A percentile compares a stretch with the other conserved stretches of the same genome.
phyloP scores from a whole-genome alignment of 2,113 vertebrate species.

The Campylorhamphus procurvoides region DNA sequence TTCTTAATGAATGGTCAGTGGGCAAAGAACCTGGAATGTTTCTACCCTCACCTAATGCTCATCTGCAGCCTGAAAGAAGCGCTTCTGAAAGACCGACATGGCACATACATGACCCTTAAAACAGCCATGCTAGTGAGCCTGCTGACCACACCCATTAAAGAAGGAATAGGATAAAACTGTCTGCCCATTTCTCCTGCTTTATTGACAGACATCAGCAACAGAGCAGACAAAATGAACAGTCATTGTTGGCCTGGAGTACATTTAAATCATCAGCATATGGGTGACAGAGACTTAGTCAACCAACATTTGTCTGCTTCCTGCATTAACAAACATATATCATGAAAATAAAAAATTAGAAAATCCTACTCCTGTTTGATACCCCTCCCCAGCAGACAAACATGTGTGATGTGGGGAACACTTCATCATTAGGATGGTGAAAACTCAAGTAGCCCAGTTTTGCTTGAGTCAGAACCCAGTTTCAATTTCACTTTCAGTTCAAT shows the following conservation, averaged over 20 bases:
- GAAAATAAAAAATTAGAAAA: neutral
- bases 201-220: neutral
- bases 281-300: neutral
- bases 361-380: neutral
- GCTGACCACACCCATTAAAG: neutral
- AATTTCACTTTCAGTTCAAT: neutral
- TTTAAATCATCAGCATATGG: neutral
- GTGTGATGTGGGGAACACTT: fast-evolving
- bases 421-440: neutral
- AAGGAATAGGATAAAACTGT: neutral
- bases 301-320: neutral
- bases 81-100: neutral
- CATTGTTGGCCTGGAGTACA: neutral
- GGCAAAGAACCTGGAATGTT: neutral
- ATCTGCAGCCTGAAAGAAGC: neutral
- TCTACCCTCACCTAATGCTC: neutral
- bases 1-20: neutral
- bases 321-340: neutral
- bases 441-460: neutral
- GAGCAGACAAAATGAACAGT: neutral
- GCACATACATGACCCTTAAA: neutral
- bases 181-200: neutral
- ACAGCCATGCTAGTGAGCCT: neutral
- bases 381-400: neutral
- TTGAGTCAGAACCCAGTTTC: neutral